phyloP scores from a whole-genome alignment of 1,140 invertebrate genomes.

The Gonatopus flavifemur region DNA sequence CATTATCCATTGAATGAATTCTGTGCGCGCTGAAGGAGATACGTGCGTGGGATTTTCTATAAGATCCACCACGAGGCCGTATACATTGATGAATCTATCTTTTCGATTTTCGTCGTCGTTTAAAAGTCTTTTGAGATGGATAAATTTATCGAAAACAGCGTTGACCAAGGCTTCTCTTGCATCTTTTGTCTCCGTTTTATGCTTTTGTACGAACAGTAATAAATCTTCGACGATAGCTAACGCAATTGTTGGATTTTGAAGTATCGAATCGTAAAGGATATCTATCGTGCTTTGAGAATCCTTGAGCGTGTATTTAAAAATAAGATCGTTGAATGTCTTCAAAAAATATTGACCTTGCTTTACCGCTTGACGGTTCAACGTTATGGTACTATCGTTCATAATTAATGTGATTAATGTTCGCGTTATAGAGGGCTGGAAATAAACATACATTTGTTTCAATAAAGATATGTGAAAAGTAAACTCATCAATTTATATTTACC shows the following conservation, averaged over 20 bases:
- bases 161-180: conserved; percentile 23
- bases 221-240: conserved; percentile 41
- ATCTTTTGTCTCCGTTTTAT: conserved; percentile 17
- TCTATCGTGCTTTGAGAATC: conserved; percentile 29
- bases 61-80: conserved; percentile 34
- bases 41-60: conserved; percentile 31
- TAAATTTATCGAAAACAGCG: conserved; percentile 32
- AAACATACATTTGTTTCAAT: no score
- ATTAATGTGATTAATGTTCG: conserved; percentile 23
- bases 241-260: conserved; percentile 18
- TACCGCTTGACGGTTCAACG: neutral
- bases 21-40: neutral
- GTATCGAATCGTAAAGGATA: conserved; percentile 26
- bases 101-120: conserved; percentile 29
- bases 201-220: conserved; percentile 26
- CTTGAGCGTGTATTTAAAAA: conserved; percentile 37
- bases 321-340: conserved; percentile 32
- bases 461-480: no score
- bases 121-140: conserved; percentile 15
- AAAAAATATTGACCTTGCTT: conserved; percentile 46
- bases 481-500: no score
- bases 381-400: conserved; percentile 1
- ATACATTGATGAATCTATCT: conserved; percentile 43
- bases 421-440: conserved; percentile 23
- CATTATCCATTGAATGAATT: conserved; percentile 43